Evolutionary conservation across 2,797 vertebrate species (phyloP).

Genomic region (Emydoidea blandingii): DNA sequence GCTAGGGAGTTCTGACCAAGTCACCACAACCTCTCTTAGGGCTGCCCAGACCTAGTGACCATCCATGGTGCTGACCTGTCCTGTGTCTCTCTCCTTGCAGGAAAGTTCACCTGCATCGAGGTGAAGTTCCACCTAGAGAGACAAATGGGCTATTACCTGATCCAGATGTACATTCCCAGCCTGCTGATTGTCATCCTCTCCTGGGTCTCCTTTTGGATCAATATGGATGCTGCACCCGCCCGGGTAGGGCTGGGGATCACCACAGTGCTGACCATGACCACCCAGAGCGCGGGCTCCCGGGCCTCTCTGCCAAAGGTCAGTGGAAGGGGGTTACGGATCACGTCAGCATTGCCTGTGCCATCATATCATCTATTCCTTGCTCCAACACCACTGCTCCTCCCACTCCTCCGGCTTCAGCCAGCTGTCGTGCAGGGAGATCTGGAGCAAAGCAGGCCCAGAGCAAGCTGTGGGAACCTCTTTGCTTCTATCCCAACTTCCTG

Average conservation of each 20-base stretch:
- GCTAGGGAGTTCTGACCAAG: not conserved
- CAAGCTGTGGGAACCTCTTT: not conserved
- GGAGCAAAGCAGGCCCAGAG: not conserved
- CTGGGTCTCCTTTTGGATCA: constrained; percentile 97
- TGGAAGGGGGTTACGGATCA: not conserved
- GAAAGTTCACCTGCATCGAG: constrained; percentile 96
- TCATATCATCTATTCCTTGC: not conserved
- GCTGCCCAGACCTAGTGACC: not conserved
- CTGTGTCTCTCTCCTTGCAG: constrained; percentile 69
- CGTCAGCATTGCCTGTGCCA: not conserved
- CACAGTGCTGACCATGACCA: constrained; percentile 96
- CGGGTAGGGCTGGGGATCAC: constrained; percentile 94
- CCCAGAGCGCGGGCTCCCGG: constrained; percentile 93
- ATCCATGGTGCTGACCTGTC: not conserved
- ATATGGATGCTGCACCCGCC: constrained; percentile 94
- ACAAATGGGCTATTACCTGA: constrained; percentile 97
- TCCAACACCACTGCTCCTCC: not conserved
- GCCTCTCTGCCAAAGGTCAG: constrained; percentile 95
- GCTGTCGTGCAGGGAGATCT: not conserved
- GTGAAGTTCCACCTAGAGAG: constrained; percentile 96
- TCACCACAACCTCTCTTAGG: not conserved
- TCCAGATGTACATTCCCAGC: constrained; percentile 98
- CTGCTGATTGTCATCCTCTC: constrained; percentile 96
- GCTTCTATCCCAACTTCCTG: not conserved
- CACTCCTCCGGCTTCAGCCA: not conserved